phyloP scores from a whole-genome alignment of 2,888 invertebrate genomes.

The Lomographa bimaculata region DNA sequence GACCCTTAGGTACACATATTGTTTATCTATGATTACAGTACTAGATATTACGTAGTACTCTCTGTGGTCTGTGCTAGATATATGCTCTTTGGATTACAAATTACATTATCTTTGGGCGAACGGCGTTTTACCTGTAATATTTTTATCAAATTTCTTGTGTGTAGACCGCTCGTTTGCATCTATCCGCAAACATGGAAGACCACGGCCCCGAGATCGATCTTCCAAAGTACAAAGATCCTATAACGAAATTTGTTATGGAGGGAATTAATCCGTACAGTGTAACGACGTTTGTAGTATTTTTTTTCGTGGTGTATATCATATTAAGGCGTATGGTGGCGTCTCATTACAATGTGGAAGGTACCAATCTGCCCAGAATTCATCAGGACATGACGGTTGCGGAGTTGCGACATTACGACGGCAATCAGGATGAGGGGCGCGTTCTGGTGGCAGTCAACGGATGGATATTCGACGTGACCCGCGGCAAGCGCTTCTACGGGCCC shows the following conservation, averaged over 20 bases:
- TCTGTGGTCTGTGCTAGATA: no score
- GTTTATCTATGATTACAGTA: no score
- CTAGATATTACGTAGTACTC: no score
- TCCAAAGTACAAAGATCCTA: conserved; percentile 35
- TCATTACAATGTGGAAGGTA: conserved; percentile 39
- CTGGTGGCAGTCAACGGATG: conserved; percentile 96
- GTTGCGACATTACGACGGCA: conserved; percentile 93
- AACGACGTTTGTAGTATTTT: conserved; percentile 84
- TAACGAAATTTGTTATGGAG: conserved; percentile 23
- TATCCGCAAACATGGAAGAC: conserved; percentile 51
- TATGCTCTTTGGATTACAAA: no score
- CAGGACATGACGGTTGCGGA: conserved; percentile 96
- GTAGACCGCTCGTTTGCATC: conserved; percentile 27
- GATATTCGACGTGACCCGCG: conserved; percentile 97
- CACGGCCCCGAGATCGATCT: conserved; percentile 58
- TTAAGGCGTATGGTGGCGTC: conserved; percentile 68
- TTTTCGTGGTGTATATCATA: conserved; percentile 87
- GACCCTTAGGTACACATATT: no score
- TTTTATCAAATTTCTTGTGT: conserved; percentile 39
- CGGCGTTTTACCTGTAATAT: conserved; percentile 41
- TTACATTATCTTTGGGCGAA: conserved; percentile 34
- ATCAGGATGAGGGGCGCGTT: conserved; percentile 92
- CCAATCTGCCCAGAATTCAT: conserved; percentile 89
- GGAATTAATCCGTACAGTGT: conserved; percentile 87
- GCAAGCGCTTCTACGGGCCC: conserved; percentile 96